Conservation (phyloP, 2,113 vertebrate species). For the Silurus asotus region DNA sequence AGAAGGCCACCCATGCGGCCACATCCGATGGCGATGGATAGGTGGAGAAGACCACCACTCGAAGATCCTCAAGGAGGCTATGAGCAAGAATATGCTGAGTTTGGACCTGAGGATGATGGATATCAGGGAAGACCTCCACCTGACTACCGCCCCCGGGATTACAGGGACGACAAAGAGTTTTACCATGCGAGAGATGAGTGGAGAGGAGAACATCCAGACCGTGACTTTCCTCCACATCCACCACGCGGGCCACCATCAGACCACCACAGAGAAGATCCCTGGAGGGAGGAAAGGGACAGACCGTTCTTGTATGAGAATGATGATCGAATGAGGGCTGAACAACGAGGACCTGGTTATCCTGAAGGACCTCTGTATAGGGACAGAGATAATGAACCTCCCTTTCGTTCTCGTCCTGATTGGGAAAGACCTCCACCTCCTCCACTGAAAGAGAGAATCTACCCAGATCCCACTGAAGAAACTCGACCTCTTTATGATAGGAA, state of each 20-base stretch:
- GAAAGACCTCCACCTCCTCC: slow-evolving; percentile 70
- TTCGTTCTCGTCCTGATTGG: slow-evolving; percentile 79
- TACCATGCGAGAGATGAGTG: slow-evolving; percentile 78
- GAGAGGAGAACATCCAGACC: slow-evolving; percentile 77
- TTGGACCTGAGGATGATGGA: slow-evolving; percentile 74
- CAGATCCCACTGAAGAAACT: slow-evolving; percentile 60
- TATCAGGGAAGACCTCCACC: slow-evolving; percentile 71
- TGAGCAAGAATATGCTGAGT: slow-evolving; percentile 63
- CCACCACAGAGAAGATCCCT: slow-evolving; percentile 80
- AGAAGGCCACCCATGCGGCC: slow-evolving; percentile 51
- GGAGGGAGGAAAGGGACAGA: slow-evolving; percentile 82
- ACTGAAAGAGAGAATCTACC: slow-evolving; percentile 66
- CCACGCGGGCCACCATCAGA: slow-evolving; percentile 79
- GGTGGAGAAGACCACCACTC: slow-evolving; percentile 31
- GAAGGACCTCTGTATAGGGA: slow-evolving; percentile 76
- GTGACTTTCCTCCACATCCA: slow-evolving; percentile 77
- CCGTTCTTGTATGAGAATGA: slow-evolving; percentile 81
- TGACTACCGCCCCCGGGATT: slow-evolving; percentile 73
- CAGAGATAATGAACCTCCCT: slow-evolving; percentile 77
- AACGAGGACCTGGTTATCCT: slow-evolving; percentile 83
- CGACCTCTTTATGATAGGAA: slow-evolving; percentile 74
- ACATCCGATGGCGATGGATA: slow-evolving; percentile 33
- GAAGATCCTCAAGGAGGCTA: slow-evolving; percentile 58
- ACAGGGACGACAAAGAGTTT: slow-evolving; percentile 80
- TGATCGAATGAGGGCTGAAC: slow-evolving; percentile 78